A percentile compares a stretch with the other conserved stretches of the same genome.
These are phyloP conservation scores for Sinocyclocheilus maitianheensis DNA, from an alignment of 2,113 vertebrate species.

Conservation along the genomic window DNA sequence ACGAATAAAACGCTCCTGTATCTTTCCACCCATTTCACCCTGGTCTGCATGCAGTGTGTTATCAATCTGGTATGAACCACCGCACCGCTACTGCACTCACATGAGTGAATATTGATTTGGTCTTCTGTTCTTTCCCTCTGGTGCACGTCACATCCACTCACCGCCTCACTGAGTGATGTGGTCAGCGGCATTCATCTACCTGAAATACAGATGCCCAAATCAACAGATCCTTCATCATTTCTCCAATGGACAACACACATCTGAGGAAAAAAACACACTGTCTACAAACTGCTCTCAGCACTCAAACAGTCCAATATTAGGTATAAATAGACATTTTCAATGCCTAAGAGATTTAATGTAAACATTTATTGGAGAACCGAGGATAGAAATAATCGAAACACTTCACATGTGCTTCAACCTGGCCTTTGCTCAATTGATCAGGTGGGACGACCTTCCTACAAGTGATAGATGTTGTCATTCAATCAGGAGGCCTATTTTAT, in stretches of 20 bases:
- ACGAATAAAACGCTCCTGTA: not conserved
- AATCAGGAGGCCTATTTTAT: not conserved
- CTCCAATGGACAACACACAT: not conserved
- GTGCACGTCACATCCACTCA: constrained; percentile 49
- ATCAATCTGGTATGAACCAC: not conserved
- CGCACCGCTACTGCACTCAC: constrained; percentile 21
- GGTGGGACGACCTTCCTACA: not conserved
- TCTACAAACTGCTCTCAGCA: not conserved
- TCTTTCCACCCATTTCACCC: not conserved
- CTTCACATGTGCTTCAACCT: not conserved
- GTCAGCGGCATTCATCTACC: constrained; percentile 29
- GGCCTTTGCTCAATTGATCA: not conserved
- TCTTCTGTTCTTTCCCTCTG: constrained; percentile 38
- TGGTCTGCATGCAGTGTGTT: constrained; percentile 2
- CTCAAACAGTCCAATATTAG: not conserved
- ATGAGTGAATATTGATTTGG: constrained; percentile 45
- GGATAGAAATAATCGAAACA: not conserved
- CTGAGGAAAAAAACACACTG: constrained; percentile 1
- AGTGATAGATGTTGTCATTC: not conserved
- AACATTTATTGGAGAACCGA: not conserved
- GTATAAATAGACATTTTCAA: not conserved
- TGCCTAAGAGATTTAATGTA: not conserved
- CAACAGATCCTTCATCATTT: constrained; percentile 20
- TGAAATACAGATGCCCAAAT: constrained; percentile 28
- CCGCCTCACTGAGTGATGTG: constrained; percentile 42